Percentiles rank a stretch among this genome's conserved stretches.
These are phyloP conservation scores for Polypedilum vanderplanki DNA, from an alignment of 1,140 invertebrate species.

Conservation along the genomic window DNA sequence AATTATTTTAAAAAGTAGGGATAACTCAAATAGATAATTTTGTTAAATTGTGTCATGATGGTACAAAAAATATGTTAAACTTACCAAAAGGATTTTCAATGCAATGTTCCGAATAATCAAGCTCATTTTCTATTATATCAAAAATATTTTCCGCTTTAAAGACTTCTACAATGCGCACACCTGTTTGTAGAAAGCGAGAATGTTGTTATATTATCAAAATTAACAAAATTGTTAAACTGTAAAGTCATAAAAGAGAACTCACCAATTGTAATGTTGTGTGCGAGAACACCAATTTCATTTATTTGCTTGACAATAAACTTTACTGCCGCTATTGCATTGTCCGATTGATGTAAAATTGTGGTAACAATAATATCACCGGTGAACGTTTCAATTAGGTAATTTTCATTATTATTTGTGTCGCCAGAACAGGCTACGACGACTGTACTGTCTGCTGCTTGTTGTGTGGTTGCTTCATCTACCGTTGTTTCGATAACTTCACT, in stretches of 20 bases:
- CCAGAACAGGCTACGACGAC: neutral
- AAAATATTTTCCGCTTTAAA: neutral
- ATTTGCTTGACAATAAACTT: neutral
- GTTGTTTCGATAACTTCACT: neutral
- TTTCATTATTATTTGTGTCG: neutral
- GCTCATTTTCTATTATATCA: neutral
- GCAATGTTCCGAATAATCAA: slow-evolving; percentile 20
- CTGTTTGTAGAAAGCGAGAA: neutral
- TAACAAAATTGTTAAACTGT: no score
- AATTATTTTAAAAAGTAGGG: no score
- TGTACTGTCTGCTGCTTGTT: no score
- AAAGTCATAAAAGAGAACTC: neutral
- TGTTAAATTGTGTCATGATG: neutral
- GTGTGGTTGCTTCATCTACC: neutral
- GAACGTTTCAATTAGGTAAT: neutral
- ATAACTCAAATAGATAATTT: neutral
- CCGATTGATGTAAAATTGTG: neutral
- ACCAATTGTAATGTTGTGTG: neutral
- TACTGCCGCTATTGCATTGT: neutral
- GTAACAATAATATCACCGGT: neutral
- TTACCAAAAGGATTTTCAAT: slow-evolving; percentile 12
- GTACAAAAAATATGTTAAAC: neutral
- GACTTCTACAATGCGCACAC: neutral
- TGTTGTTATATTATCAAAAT: neutral
- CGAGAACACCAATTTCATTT: neutral